Evolutionary conservation across 1,140 invertebrate species (phyloP), one percentile per base, ranked within the genome.

Genomic region (Steinernema khuongi): DNA sequence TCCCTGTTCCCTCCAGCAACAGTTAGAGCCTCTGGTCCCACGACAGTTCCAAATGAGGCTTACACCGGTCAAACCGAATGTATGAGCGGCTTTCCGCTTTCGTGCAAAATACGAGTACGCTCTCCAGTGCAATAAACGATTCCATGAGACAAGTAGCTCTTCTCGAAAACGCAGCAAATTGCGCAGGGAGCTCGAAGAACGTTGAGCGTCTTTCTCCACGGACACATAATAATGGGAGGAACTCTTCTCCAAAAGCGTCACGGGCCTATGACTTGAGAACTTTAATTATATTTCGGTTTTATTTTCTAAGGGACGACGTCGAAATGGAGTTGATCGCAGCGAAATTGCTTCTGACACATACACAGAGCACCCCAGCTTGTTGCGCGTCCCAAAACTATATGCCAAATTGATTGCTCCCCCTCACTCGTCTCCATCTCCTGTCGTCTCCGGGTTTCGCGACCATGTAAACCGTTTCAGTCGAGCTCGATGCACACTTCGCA

Each of bases 211-310:
- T 41, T n/a, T 7, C 36, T 41, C n/a, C 7, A 41, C 36, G 36
- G n/a, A n/a, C 7, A n/a, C 7, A 41, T 41, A 41, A 41, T 41
- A 41, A 41, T 41, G 36, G n/a, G 36, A n/a, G n/a, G 7, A 41
- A 41, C 7, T 11, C 36, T 7, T 7, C 36, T 7, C 36, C 7
- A 60, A 60, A 60, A 14, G 50, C 7, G 50, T 22, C 7, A 7
- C 50, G 2, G 50, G 50, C 50, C 2, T 60, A 22, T 60, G 50
- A 60, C 50, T 60, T 11, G 11, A 60, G 50, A 26, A 22, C 50
- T 60, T 60, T 60, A 60, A 60, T 60, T 60, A 60, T 60, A 60
- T 60, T 60, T 60, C 50, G 50, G 50, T 60, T 60, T 60, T 60
- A 60, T 60, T 60, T 60, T 60, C 50, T n/a, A 60, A 26, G 14